Evolutionary conservation across 2,888 invertebrate genomes (phyloP).

Genomic region (Dolomedes plantarius): DNA sequence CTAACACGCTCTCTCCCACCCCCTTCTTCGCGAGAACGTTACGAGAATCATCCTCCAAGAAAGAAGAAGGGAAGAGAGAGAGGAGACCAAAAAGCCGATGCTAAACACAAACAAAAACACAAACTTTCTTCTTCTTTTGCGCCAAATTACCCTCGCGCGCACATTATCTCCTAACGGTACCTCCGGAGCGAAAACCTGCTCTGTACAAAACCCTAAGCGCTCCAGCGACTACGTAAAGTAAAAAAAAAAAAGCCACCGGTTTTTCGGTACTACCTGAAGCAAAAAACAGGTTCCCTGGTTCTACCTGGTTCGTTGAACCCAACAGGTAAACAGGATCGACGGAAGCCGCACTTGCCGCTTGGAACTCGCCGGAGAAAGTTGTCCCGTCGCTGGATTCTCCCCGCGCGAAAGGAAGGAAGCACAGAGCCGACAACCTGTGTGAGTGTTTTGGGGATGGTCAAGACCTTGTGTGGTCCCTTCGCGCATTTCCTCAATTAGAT

Average conservation of each 20-base stretch:
- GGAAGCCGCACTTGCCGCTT: slow-evolving; percentile 60
- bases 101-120: neutral
- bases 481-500: neutral
- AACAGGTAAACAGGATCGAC: slow-evolving; percentile 68
- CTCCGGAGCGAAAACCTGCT: neutral
- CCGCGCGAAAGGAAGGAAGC: too few species aligned
- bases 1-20: neutral
- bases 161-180: slow-evolving; percentile 12
- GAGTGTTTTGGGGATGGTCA: slow-evolving; percentile 52
- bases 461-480: slow-evolving; percentile 29
- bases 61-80: too few species aligned
- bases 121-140: neutral
- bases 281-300: slow-evolving; percentile 64
- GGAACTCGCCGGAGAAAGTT: slow-evolving; percentile 60
- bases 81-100: too few species aligned
- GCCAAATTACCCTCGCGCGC: neutral
- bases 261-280: slow-evolving; percentile 59
- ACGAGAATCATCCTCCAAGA: too few species aligned
- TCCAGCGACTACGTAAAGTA: slow-evolving; percentile 42
- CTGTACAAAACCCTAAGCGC: slow-evolving; percentile 37
- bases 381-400: slow-evolving; percentile 27
- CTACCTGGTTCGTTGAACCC: slow-evolving; percentile 71
- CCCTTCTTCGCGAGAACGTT: neutral
- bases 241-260: slow-evolving; percentile 54
- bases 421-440: neutral